Conservation (phyloP, 2,888 invertebrate species). For the Pyrrhosoma nymphula region DNA sequence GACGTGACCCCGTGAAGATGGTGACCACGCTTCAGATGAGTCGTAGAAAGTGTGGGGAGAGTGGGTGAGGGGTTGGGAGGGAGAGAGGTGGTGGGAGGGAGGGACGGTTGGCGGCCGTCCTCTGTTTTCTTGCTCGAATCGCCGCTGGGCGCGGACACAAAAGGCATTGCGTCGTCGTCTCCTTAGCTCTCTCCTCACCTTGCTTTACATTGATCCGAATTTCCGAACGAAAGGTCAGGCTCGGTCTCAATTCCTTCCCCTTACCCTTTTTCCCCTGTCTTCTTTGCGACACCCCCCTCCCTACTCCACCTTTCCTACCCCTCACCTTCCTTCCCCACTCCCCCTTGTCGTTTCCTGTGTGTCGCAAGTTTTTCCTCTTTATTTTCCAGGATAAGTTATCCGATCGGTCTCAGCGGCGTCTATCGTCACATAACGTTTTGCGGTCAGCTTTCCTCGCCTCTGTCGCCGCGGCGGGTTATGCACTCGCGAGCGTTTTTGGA, state of each 20-base stretch:
- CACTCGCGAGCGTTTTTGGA: neutral
- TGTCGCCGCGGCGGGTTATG: neutral
- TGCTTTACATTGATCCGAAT: constrained; percentile 31
- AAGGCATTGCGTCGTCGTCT: constrained; percentile 1
- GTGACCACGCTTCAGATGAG: neutral
- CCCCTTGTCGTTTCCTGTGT: neutral
- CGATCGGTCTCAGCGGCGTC: neutral
- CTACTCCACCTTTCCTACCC: neutral
- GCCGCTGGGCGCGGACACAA: neutral
- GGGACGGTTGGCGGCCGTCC: neutral
- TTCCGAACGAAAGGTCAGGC: constrained; percentile 30
- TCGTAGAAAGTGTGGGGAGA: neutral
- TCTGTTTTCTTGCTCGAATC: neutral
- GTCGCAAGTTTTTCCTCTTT: constrained; percentile 22
- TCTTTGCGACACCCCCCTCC: neutral
- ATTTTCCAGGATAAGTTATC: constrained; percentile 28
- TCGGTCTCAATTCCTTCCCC: neutral
- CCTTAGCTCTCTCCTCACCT: neutral
- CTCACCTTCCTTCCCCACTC: neutral
- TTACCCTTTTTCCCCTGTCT: neutral
- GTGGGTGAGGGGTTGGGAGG: neutral
- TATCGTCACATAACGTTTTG: constrained; percentile 11
- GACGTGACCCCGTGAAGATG: neutral
- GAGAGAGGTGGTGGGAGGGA: neutral
- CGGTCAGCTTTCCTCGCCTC: neutral